Percentiles rank a stretch among this genome's conserved stretches.
Evolutionary conservation across 2,113 vertebrate genomes (phyloP).

Genomic region (Acrocephalus kingi): DNA sequence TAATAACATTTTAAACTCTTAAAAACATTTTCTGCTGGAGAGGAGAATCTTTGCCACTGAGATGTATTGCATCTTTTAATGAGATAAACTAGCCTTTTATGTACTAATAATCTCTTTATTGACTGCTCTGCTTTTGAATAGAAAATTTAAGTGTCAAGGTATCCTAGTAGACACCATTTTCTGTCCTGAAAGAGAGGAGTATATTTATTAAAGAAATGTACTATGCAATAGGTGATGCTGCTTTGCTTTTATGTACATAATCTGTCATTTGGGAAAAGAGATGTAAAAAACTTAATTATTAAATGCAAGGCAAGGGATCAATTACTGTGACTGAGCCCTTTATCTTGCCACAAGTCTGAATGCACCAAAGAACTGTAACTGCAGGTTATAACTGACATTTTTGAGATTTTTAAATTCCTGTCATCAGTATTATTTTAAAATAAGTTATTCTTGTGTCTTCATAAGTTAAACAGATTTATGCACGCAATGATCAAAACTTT

Average conservation of each 20-base stretch:
- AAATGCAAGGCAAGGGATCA: not conserved
- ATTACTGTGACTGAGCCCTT: not conserved
- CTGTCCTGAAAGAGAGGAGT: not conserved
- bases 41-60: not conserved
- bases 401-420: not conserved
- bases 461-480: not conserved
- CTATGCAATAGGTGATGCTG: not conserved
- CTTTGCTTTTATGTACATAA: not conserved
- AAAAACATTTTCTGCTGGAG: not conserved
- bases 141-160: not conserved
- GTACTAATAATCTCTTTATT: slow-evolving; percentile 6
- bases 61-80: not conserved
- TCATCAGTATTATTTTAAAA: not conserved
- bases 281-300: not conserved
- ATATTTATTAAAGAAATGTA: not conserved
- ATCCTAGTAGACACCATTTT: not conserved
- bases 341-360: not conserved
- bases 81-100: not conserved
- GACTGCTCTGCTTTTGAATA: not conserved
- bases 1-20: not conserved
- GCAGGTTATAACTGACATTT: not conserved
- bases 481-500: not conserved
- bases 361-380: not conserved
- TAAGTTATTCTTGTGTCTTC: not conserved
- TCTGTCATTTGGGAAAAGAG: slow-evolving; percentile 6